Conservation (phyloP, 2,113 vertebrate genomes). For the Hypomesus transpacificus region DNA sequence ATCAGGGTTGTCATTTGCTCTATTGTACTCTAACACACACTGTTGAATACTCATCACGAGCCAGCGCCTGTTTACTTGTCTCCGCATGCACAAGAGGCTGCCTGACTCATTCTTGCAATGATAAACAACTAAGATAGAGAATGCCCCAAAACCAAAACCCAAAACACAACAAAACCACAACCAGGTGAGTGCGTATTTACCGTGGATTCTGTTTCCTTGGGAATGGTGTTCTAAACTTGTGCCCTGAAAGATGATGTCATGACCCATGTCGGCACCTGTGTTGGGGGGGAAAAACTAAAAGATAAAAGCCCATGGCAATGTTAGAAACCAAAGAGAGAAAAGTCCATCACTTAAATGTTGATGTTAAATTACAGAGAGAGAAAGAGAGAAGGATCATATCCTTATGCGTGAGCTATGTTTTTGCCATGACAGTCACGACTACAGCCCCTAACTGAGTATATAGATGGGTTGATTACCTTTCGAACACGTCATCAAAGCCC, state of each 20-base stretch:
- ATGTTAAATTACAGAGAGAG: too few species aligned
- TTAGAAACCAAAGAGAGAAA: too few species aligned
- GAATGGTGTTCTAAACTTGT: too few species aligned
- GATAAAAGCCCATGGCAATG: too few species aligned
- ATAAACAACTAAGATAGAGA: slow-evolving; percentile 12
- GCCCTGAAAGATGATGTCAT: background rate
- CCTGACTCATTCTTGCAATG: slow-evolving; percentile 10
- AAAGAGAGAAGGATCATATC: too few species aligned
- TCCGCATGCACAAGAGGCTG: slow-evolving; percentile 25
- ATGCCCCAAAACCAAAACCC: slow-evolving; percentile 14
- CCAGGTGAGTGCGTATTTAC: slow-evolving; percentile 9
- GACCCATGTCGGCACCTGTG: background rate
- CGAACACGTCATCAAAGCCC: background rate
- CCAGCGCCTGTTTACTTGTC: slow-evolving; percentile 28
- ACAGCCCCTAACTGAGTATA: background rate
- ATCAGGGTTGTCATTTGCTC: too few species aligned
- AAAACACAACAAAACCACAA: slow-evolving; percentile 25
- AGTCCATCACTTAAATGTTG: too few species aligned
- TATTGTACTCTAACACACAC: too few species aligned
- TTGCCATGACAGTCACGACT: background rate
- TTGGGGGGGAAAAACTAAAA: background rate
- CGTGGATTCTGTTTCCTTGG: slow-evolving; percentile 22
- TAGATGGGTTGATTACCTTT: slow-evolving; percentile 28
- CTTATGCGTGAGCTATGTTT: background rate
- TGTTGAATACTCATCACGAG: background rate